Conservation (phyloP, 2,888 invertebrate species). For the Eupithecia centaureata region DNA sequence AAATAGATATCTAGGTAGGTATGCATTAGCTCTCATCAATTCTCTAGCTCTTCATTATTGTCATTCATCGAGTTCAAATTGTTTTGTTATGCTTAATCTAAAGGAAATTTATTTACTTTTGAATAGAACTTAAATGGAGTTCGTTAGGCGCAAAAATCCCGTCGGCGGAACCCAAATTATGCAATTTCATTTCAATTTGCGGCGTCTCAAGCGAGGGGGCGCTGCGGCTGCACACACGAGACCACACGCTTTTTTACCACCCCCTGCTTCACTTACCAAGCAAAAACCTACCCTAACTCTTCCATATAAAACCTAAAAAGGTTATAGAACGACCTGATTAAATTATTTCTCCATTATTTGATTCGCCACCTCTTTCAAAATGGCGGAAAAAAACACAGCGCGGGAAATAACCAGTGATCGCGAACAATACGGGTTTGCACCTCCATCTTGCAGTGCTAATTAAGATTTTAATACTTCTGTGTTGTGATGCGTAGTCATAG, state of each 20-base stretch:
- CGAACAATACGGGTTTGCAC: constrained; percentile 30
- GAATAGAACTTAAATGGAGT: constrained; percentile 62
- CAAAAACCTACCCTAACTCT: constrained; percentile 64
- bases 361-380: constrained; percentile 82
- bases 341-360: constrained; percentile 82
- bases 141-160: constrained; percentile 72
- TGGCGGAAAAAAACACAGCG: constrained; percentile 68
- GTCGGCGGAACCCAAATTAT: constrained; percentile 66
- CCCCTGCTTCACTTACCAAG: constrained; percentile 50
- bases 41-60: background rate
- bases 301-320: constrained; percentile 55
- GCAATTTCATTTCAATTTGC: constrained; percentile 80
- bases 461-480: constrained; percentile 4
- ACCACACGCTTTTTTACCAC: constrained; percentile 71
- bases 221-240: constrained; percentile 67
- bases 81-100: background rate
- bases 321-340: constrained; percentile 61
- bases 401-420: constrained; percentile 42
- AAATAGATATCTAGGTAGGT: too few relatives aligned
- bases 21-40: too few relatives aligned
- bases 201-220: constrained; percentile 51
- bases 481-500: background rate
- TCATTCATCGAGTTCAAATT: background rate
- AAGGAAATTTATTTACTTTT: constrained; percentile 37
- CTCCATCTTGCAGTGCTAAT: constrained; percentile 34